Evolutionary conservation across 1,140 invertebrate species (phyloP), one percentile per base, ranked within the genome.

Genomic region (Microplitis demolitor): DNA sequence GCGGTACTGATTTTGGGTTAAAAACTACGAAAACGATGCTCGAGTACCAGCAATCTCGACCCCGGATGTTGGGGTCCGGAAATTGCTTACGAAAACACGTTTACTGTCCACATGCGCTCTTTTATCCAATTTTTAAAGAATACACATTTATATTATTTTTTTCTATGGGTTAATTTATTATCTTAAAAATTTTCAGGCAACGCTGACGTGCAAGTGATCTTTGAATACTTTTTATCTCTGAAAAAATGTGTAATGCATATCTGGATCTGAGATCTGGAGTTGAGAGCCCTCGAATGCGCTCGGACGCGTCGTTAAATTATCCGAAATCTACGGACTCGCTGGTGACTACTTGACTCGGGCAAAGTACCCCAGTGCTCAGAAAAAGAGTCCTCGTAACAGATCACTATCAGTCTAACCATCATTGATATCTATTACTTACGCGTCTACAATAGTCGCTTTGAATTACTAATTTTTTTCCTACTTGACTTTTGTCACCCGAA

Each of bases 11-110:
- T 66, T 87, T 87, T 87, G 81, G 85, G 85, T 82, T 83, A 84
- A 87, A 87, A 85, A 84, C 78, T 79, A 71, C 83, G 84, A 87
- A 87, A 87, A 78, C 82, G 85, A 87, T 82, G 87, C 85, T 16
- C 16, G 9, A 58, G 16, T 39, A 64, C 34, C 62, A 45, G 11
- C 39, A 45, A 45, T 45, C 39, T 45, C 85, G 84, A 87, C 87
- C 87, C 81, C 87, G 82, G 81, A 69, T 81, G 80, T 80, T 79
- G 75, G 77, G 79, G 78, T 84, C 16, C 24, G 24, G 45, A 66
- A 66, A 37, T 58, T 58, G 8, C 61, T 45, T 34, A 54, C 60
- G 82, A 86, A 85, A 87, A 45, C 39, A 45, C 39, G 39, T 45
- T 9, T 45, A 9, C 5, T 9, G 11, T 45, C 8, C 39, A 3